Evolutionary conservation across 2,888 invertebrate genomes (phyloP).

Genomic region (Xanthorhoe spadicearia): DNA sequence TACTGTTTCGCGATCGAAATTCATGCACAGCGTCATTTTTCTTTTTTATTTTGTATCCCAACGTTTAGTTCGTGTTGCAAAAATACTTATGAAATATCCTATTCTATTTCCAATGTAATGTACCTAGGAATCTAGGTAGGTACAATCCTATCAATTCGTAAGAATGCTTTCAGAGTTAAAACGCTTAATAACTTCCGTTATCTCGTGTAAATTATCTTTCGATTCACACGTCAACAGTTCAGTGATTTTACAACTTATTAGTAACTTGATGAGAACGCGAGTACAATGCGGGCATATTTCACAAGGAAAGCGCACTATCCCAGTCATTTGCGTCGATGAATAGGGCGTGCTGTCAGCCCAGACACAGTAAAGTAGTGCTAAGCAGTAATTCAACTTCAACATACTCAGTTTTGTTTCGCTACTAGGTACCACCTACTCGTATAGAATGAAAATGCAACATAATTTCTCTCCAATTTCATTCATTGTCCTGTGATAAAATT

Average conservation of each 20-base stretch:
- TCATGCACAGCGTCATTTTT: too few species aligned
- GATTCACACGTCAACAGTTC: slow-evolving; percentile 25
- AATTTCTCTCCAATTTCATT: not conserved
- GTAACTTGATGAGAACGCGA: slow-evolving; percentile 18
- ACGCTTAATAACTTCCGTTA: slow-evolving; percentile 12
- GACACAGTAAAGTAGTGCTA: slow-evolving; percentile 1
- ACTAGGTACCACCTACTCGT: too few species aligned
- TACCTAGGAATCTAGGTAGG: too few species aligned
- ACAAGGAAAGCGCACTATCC: slow-evolving; percentile 24
- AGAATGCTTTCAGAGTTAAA: not conserved
- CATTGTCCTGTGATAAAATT: not conserved
- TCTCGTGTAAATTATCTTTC: slow-evolving; percentile 6
- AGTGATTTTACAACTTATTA: slow-evolving; percentile 19
- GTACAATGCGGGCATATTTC: slow-evolving; percentile 31
- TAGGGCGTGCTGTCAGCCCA: slow-evolving; percentile 6
- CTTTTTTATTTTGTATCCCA: too few species aligned
- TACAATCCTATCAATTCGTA: not conserved
- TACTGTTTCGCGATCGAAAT: too few species aligned
- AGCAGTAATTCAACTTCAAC: not conserved
- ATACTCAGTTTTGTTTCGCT: too few species aligned
- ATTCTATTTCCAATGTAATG: not conserved
- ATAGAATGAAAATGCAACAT: too few species aligned
- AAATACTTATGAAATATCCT: too few species aligned
- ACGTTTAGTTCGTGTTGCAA: too few species aligned
- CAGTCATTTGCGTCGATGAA: slow-evolving; percentile 4